Base-by-base conservation (phyloP, 2,797 vertebrate species). In the Eptatretus atami region DNA sequence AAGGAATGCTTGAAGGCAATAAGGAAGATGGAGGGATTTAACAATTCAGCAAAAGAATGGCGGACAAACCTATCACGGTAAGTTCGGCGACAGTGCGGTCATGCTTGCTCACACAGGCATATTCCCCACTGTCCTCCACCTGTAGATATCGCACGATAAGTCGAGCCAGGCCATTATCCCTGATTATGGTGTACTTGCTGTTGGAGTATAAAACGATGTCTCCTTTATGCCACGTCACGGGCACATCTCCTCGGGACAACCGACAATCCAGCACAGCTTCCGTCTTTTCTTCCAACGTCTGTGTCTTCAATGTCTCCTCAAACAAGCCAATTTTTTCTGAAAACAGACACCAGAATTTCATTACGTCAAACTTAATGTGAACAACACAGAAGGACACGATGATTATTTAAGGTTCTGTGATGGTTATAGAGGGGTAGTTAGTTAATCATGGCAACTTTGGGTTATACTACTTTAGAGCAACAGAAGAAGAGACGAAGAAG, bases 311-410 rank as follows among this genome's bases (percentile, higher is more conserved):
- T n/a, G 15, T 25, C 57, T 61, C 57, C 57, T n/a, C 25, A 25
- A 61, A 61, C n/a, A 12, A n/a, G 57, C n/a, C 57, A n/a, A 61
- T 25, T 61, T 61, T 61, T 61, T 61, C 57, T 61, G 57, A 61
- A 25, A 25, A 61, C 25, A n/a, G 25, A 44, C 31, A 44, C 31
- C 31, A 44, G 31, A 44, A 44, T 8, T 4, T 44, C 31, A 8
- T 44, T 44, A 44, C 31, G 1, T 44, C 31, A 44, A 44, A 8
- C 31, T 44, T 44, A 44, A 44, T 8, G 31, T 44, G 31, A 44
- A 44, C 31, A 44, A 44, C 31, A 44, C 6, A 3, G 4, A 44
- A 44, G 31, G 19, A 19, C 19, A 19, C 19, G 2, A 19, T 19
- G 19, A 19, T 19, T 19, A 19, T 2, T 19, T 19, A 19, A 19